These are phyloP conservation scores for Parnassius orleans DNA, from an alignment of 2,888 invertebrate genomes.

Conservation along the genomic window DNA sequence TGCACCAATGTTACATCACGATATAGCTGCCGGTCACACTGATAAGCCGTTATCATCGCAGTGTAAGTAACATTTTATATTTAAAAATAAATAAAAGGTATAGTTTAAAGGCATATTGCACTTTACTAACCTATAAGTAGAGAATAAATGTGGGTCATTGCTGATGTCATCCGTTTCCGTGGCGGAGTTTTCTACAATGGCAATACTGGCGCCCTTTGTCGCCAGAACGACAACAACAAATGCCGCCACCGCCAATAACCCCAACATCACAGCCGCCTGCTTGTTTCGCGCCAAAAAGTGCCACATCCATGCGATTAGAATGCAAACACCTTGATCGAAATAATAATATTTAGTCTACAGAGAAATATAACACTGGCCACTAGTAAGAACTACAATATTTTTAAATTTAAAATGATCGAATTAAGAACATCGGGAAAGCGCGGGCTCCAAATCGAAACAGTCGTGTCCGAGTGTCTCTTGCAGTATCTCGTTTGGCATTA, in stretches of 20 bases:
- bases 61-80: background rate
- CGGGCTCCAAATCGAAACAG: conserved; percentile 29
- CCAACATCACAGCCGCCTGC: conserved; percentile 71
- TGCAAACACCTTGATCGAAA: background rate
- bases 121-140: conserved; percentile 57
- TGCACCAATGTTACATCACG: too few species aligned
- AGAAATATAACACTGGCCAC: conserved; percentile 10
- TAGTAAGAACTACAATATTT: background rate
- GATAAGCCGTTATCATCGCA: too few species aligned
- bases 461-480: conserved; percentile 50
- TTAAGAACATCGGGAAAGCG: conserved; percentile 13
- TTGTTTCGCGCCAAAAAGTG: conserved; percentile 67
- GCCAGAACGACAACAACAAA: conserved; percentile 58
- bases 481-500: conserved; percentile 56
- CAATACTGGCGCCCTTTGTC: conserved; percentile 50
- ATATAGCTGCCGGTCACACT: too few species aligned
- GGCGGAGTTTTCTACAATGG: conserved; percentile 36
- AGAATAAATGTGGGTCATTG: conserved; percentile 57
- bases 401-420: conserved; percentile 14
- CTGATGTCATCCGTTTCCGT: conserved; percentile 66
- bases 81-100: background rate
- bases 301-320: conserved; percentile 59
- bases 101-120: background rate
- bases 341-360: background rate
- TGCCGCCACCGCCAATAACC: conserved; percentile 57